Evolutionary conservation across 1,140 invertebrate genomes (phyloP).

Genomic region (Carposina sasakii): DNA sequence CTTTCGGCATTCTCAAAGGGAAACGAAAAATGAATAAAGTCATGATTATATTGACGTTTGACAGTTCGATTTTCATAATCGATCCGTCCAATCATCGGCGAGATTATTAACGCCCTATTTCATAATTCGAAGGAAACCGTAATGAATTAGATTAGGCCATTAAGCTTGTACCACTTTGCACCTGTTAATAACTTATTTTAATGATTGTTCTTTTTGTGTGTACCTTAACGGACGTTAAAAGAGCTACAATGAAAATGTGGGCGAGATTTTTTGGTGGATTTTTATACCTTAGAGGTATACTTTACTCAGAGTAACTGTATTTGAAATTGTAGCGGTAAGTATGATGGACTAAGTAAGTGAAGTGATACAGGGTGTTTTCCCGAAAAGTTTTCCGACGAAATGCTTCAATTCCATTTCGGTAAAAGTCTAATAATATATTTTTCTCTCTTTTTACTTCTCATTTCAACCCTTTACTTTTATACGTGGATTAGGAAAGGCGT

Average conservation of each 20-base stretch:
- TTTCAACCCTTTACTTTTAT: constrained; percentile 69
- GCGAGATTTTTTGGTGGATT: too few species aligned
- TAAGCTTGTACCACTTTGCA: too few species aligned
- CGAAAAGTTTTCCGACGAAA: constrained; percentile 64
- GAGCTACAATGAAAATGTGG: too few species aligned
- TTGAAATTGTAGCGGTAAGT: constrained; percentile 60
- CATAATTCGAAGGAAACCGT: too few species aligned
- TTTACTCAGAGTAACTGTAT: too few species aligned
- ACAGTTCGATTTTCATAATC: constrained; percentile 57
- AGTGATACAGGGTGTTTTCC: constrained; percentile 44
- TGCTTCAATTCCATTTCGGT: constrained; percentile 72
- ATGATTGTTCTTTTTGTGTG: too few species aligned
- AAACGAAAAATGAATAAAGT: constrained; percentile 53
- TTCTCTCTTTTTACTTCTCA: constrained; percentile 69
- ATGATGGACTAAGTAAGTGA: constrained; percentile 68
- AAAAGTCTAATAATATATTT: constrained; percentile 71
- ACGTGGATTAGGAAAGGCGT: constrained; percentile 42
- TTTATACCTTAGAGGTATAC: too few species aligned
- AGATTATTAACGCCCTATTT: constrained; percentile 41
- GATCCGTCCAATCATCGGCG: constrained; percentile 31
- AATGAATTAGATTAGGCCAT: too few species aligned
- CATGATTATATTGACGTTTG: constrained; percentile 54
- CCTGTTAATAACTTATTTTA: too few species aligned
- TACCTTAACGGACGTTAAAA: too few species aligned
- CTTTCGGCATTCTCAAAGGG: constrained; percentile 57